phyloP scores from a whole-genome alignment of 2,113 vertebrate genomes.

The Ascaphus truei region DNA sequence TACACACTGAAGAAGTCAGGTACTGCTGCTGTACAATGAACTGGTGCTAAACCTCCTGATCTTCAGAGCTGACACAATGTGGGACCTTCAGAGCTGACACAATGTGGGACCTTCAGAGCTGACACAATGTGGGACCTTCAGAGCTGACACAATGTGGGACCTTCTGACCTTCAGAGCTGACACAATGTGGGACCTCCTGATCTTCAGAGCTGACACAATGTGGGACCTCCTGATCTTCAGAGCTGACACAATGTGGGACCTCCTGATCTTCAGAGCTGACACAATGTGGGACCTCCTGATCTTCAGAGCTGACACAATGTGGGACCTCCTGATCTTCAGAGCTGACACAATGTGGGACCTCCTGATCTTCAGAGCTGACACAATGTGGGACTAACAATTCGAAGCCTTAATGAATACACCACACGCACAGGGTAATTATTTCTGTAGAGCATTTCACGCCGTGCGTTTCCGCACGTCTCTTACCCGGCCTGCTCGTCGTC shows the following conservation, averaged over 20 bases:
- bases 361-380: neutral
- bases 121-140: too few relatives aligned
- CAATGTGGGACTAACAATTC: constrained; percentile 61
- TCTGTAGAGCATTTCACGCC: neutral
- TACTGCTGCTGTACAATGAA: constrained; percentile 47
- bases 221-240: too few relatives aligned
- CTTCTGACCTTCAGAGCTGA: too few relatives aligned
- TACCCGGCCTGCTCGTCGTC: too few relatives aligned
- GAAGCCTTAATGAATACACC: constrained; percentile 74
- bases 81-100: too few relatives aligned
- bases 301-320: constrained; percentile 41
- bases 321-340: constrained; percentile 41
- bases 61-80: constrained; percentile 41
- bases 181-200: constrained; percentile 37
- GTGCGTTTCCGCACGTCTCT: too few relatives aligned
- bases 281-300: constrained; percentile 51
- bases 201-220: constrained; percentile 36
- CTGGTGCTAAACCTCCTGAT: constrained; percentile 34
- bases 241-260: constrained; percentile 43
- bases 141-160: constrained; percentile 53
- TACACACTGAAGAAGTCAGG: neutral
- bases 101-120: constrained; percentile 39
- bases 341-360: constrained; percentile 38
- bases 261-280: neutral
- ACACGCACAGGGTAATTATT: constrained; percentile 12